Evolutionary conservation across 1,140 invertebrate genomes (phyloP), one percentile per base, ranked within the genome.

Genomic region (Lasioglossum baleicum): DNA sequence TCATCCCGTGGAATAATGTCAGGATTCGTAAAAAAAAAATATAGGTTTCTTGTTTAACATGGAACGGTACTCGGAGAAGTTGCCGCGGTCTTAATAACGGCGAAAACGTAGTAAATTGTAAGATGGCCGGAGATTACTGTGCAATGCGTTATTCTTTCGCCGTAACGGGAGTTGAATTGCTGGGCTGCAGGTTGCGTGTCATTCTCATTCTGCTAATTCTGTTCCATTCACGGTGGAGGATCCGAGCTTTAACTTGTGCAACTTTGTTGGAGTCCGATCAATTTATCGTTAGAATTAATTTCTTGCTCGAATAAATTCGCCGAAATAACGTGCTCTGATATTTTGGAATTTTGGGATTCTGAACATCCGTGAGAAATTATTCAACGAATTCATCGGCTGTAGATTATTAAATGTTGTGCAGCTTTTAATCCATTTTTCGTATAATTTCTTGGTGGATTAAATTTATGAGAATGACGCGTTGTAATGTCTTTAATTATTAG

Each of bases 121-220:
- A 69, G 70, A 60, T 70, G 44, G 78, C 63, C 48, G 42, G 58
- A 72, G 71, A 81, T 82, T 77, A 58, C 78, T 53, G 69, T 79
- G 66, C 58, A 65, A 66, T 80, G 80, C 80, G 84, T 86, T 80
- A 83, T 83, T 85, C 80, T 76, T 85, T 74, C 69, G 40, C 31
- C 7, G 53, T 86, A 86, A 86, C 83, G 84, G 84, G 80, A 86
- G 85, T 73, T 75, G 83, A 85, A 86, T 85, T 80, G 83, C 65
- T 35, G 35, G 65, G 65, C 74, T 85, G 79, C 79, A 67, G 61
- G 70, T 82, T 85, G 83, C 83, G 79, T 85, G 83, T 84, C 83
- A 85, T 85, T 84, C 83, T 26, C 79, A 85, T 85, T 77, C 73
- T 63, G 10, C 58, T 85, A 84, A 85, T 85, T 85, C 79, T 68